Conservation (phyloP, 92 coral and sea anemone species). For the Pocillopora grandis region DNA sequence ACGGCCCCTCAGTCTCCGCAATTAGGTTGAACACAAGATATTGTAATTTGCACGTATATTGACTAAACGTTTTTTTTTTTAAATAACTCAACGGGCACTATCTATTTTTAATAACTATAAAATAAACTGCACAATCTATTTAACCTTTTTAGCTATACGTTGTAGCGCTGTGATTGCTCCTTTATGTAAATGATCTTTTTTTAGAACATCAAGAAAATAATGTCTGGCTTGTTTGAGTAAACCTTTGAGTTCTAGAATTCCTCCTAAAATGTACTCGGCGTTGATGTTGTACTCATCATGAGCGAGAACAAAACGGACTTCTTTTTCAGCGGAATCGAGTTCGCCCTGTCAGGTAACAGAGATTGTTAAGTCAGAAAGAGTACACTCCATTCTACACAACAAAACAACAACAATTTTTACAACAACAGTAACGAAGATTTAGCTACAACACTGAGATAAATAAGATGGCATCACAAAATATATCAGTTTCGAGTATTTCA, state of each 20-base stretch:
- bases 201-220: conserved; percentile 49
- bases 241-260: conserved; percentile 54
- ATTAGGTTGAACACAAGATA: too few species aligned
- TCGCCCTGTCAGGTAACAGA: conserved; percentile 45
- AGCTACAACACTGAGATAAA: not conserved
- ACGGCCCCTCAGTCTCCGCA: too few species aligned
- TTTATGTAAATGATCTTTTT: conserved; percentile 38
- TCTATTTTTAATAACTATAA: too few species aligned
- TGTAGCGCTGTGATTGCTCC: conserved; percentile 57
- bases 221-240: conserved; percentile 42
- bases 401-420: not conserved
- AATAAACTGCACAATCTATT: not conserved
- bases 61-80: too few species aligned
- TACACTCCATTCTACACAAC: not conserved
- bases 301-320: conserved; percentile 47
- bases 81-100: too few species aligned
- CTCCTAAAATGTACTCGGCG: conserved; percentile 65
- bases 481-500: too few species aligned
- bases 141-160: conserved; percentile 28
- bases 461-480: too few species aligned
- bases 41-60: too few species aligned
- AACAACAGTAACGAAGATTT: not conserved
- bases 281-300: conserved; percentile 50
- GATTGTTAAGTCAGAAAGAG: too few species aligned
- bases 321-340: conserved; percentile 58